Conservation (phyloP, 2,888 invertebrate species). For the Megastigmus dorsalis region DNA sequence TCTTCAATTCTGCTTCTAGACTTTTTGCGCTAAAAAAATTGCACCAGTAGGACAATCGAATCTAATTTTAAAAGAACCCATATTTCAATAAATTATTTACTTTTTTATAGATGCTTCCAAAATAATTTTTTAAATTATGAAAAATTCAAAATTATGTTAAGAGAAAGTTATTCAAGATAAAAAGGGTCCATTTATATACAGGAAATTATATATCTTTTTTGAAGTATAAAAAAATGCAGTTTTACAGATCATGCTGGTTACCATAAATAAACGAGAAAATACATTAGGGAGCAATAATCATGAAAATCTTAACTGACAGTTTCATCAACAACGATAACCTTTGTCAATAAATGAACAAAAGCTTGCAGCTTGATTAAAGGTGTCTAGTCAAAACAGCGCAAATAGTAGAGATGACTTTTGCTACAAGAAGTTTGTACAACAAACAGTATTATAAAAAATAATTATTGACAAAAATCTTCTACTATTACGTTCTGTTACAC, state of each 20-base stretch:
- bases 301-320: constrained; percentile 9
- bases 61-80: background rate
- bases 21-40: no score
- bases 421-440: constrained; percentile 39
- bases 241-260: background rate
- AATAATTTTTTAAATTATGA: background rate
- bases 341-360: constrained; percentile 25
- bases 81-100: background rate
- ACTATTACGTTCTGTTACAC: no score
- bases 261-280: background rate
- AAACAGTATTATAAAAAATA: constrained; percentile 49
- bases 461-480: constrained; percentile 23
- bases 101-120: constrained; percentile 10
- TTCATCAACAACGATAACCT: constrained; percentile 22
- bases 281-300: constrained; percentile 9
- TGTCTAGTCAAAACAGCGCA: constrained; percentile 52
- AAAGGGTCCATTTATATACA: constrained; percentile 45
- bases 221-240: constrained; percentile 16
- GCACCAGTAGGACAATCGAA: no score
- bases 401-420: constrained; percentile 37
- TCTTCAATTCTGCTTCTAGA: no score
- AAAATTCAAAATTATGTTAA: constrained; percentile 15
- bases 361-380: constrained; percentile 37
- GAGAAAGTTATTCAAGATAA: constrained; percentile 23
- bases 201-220: constrained; percentile 26